phyloP scores from a whole-genome alignment of 92 coral and sea anemone genomes.

The Epizoanthus stellaris region DNA sequence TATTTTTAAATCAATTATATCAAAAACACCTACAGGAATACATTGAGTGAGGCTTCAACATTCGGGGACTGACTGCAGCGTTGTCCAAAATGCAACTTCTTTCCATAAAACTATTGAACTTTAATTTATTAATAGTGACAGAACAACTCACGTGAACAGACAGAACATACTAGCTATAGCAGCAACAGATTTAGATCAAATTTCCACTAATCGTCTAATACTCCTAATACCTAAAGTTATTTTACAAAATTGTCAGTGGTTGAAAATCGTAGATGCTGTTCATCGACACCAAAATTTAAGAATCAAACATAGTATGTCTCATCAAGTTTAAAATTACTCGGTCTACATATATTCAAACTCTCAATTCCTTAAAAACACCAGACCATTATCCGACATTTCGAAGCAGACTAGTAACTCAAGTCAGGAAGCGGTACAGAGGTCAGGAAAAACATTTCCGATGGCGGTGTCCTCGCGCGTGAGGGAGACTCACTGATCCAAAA shows the following conservation, averaged over 20 bases:
- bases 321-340: neutral
- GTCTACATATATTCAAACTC: too few relatives aligned
- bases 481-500: constrained; percentile 2
- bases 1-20: neutral
- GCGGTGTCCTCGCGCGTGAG: neutral
- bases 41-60: neutral
- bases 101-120: neutral
- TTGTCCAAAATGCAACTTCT: neutral
- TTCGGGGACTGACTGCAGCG: neutral
- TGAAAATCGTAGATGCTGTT: too few relatives aligned
- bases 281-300: too few relatives aligned
- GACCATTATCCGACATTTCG: neutral
- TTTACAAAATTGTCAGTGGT: too few relatives aligned
- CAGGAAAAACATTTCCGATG: constrained; percentile 29
- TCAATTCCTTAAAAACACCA: too few relatives aligned
- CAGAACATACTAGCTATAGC: too few relatives aligned
- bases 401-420: neutral
- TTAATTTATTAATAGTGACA: neutral
- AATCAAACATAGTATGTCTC: neutral
- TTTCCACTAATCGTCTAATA: neutral
- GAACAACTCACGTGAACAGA: constrained; percentile 13
- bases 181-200: constrained; percentile 7
- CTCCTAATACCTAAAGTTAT: too few relatives aligned
- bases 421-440: neutral
- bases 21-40: neutral